Evolutionary conservation across 2,888 invertebrate species (phyloP), one percentile per base, ranked within the genome.

Genomic region (Molorchus minor): DNA sequence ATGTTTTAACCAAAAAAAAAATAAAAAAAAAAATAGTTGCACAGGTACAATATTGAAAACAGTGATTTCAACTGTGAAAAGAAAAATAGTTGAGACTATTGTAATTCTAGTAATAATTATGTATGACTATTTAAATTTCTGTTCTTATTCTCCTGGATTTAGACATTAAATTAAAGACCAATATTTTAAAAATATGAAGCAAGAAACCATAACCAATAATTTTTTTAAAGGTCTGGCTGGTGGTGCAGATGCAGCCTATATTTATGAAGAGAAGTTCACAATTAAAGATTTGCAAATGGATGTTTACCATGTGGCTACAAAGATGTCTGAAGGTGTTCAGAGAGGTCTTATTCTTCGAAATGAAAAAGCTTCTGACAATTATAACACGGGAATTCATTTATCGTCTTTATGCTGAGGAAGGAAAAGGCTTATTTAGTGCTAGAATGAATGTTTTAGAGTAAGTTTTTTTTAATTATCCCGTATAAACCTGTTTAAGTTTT

Each of bases 161-260:
- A n/a, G n/a, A n/a, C n/a, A n/a, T n/a, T n/a, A n/a, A n/a, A n/a
- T n/a, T n/a, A n/a, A n/a, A n/a, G n/a, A n/a, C n/a, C n/a, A n/a
- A n/a, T n/a, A n/a, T n/a, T n/a, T n/a, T n/a, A n/a, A n/a, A n/a
- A n/a, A n/a, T n/a, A n/a, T n/a, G n/a, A n/a, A n/a, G n/a, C n/a
- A n/a, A n/a, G n/a, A n/a, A n/a, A n/a, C n/a, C n/a, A n/a, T n/a
- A n/a, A n/a, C n/a, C n/a, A n/a, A n/a, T n/a, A n/a, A n/a, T n/a
- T n/a, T n/a, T n/a, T n/a, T n/a, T n/a, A n/a, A n/a, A 87, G 87
- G 91, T 56, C 79, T 99, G 63, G 98, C 98, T 2, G 97, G 98
- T 51, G 99, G 99, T 19, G 97, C 99, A 0, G 99, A 99, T 83
- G 98, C 98, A 38, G 98, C 99, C 0, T 99, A 99, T 76, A 99